Percentiles rank a stretch among this genome's conserved stretches.
Conservation (phyloP, 1,140 invertebrate genomes). For the Wiebesia pumilae region DNA sequence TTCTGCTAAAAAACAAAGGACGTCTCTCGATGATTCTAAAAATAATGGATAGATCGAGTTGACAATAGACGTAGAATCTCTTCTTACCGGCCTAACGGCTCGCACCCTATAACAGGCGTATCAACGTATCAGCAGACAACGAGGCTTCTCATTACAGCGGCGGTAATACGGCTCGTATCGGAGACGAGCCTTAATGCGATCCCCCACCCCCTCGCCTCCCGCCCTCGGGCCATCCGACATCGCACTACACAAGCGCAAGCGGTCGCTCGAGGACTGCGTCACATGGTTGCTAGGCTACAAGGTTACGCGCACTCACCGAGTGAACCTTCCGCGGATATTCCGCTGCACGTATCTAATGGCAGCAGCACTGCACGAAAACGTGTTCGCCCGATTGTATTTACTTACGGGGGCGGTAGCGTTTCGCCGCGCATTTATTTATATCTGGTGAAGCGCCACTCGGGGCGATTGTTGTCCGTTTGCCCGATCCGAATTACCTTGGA, state of each 20-base stretch:
- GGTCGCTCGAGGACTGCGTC: conserved; percentile 1
- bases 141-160: conserved; percentile 3
- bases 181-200: conserved; percentile 23
- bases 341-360: background rate
- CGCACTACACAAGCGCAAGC: background rate
- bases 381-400: background rate
- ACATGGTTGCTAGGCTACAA: conserved; percentile 30
- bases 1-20: background rate
- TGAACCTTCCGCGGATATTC: conserved; percentile 7
- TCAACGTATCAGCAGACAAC: background rate
- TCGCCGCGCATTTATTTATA: background rate
- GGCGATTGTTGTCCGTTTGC: too few species aligned
- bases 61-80: background rate
- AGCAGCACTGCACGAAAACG: background rate
- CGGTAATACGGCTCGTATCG: background rate
- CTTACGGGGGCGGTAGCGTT: background rate
- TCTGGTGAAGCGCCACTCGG: background rate
- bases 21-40: background rate
- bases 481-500: too few species aligned
- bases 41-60: conserved; percentile 16
- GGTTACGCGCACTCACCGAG: background rate
- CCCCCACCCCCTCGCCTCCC: background rate
- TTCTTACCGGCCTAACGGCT: background rate
- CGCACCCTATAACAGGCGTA: background rate
- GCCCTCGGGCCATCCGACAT: background rate